Conservation (phyloP, 1,140 invertebrate species). For the Ylistrum balloti region DNA sequence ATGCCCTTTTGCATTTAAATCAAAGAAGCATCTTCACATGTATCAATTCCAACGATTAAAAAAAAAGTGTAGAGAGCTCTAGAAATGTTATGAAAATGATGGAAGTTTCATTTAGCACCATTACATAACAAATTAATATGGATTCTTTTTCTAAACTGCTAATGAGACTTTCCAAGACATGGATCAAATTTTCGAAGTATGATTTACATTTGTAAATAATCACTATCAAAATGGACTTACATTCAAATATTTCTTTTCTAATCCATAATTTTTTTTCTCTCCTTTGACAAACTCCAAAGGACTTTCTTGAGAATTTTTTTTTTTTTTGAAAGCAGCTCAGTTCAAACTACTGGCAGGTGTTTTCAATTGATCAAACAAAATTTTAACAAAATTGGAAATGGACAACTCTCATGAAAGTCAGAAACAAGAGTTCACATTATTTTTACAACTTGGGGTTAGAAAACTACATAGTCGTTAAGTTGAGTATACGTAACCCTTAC, state of each 20-base stretch:
- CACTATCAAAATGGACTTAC: background rate
- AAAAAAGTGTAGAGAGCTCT: background rate
- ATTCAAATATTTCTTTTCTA: no score
- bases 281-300: constrained; percentile 3
- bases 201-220: background rate
- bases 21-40: background rate
- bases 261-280: background rate
- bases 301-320: no score
- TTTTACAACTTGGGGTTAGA: no score
- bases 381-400: no score
- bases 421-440: no score
- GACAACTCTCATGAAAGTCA: no score
- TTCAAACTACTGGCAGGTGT: no score
- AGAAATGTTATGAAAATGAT: background rate
- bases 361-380: no score
- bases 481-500: no score
- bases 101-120: background rate
- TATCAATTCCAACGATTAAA: background rate
- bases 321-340: no score
- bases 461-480: no score
- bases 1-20: constrained; percentile 8
- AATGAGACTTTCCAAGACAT: no score
- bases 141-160: background rate
- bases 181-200: background rate
- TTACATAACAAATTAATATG: background rate